phyloP scores from a whole-genome alignment of 2,113 vertebrate species.

The Centropus bengalensis region DNA sequence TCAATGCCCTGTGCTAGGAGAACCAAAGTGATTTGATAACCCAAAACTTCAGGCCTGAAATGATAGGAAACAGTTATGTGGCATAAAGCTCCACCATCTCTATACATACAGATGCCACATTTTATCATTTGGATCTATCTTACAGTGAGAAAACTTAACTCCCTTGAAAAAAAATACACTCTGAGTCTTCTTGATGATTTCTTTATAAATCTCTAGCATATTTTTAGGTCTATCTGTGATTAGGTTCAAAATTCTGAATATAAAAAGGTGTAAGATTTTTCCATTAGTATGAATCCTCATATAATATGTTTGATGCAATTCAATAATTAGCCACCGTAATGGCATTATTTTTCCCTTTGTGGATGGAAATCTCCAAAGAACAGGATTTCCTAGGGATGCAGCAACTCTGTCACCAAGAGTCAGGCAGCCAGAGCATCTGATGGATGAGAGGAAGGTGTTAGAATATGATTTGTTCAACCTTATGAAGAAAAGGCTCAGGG shows the following conservation, averaged over 20 bases:
- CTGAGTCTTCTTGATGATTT: not conserved
- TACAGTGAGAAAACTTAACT: not conserved
- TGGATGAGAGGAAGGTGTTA: not conserved
- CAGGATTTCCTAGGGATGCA: not conserved
- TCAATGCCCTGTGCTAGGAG: not conserved
- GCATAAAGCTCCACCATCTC: not conserved
- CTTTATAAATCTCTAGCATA: not conserved
- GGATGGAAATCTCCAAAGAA: not conserved
- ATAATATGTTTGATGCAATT: not conserved
- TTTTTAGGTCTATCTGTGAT: not conserved
- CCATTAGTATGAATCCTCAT: not conserved
- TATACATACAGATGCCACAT: not conserved
- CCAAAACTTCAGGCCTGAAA: not conserved
- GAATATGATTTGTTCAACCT: not conserved
- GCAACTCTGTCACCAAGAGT: not conserved
- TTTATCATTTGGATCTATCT: not conserved
- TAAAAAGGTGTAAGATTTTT: not conserved
- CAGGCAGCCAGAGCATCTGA: not conserved
- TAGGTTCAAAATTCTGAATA: not conserved
- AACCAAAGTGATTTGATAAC: not conserved
- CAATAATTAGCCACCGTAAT: not conserved
- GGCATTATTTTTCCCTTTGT: not conserved
- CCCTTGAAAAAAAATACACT: not conserved
- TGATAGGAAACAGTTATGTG: not conserved
- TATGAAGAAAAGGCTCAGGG: not conserved